A percentile compares a stretch with the other conserved stretches of the same genome.
These are phyloP conservation scores for Anguilla pacifica DNA, from an alignment of 2,797 vertebrate species.

Conservation along the genomic window DNA sequence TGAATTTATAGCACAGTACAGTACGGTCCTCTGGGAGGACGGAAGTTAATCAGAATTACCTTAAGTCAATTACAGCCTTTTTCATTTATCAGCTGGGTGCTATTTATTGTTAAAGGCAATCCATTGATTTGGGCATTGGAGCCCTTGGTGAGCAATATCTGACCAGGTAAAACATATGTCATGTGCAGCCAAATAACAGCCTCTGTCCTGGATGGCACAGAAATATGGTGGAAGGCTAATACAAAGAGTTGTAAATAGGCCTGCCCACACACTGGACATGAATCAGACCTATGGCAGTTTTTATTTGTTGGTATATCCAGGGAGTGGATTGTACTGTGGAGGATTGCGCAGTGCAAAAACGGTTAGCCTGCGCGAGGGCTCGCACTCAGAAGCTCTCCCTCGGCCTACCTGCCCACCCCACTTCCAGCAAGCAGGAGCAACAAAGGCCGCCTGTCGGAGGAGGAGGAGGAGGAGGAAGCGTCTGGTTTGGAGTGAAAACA, in stretches of 20 bases:
- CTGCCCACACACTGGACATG: neutral
- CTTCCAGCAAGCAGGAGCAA: slow-evolving; percentile 20
- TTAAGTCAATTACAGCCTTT: neutral
- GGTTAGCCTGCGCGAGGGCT: neutral
- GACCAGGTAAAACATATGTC: neutral
- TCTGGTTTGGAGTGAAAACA: slow-evolving; percentile 69
- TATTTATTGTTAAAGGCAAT: neutral
- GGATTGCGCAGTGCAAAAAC: neutral
- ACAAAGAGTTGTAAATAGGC: neutral
- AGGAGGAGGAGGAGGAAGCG: slow-evolving; percentile 65
- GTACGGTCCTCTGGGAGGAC: neutral
- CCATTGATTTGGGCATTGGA: neutral
- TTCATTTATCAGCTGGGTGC: neutral
- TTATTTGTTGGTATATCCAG: neutral
- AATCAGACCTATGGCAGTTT: neutral
- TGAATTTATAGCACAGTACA: neutral
- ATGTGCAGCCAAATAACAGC: neutral
- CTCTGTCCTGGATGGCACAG: neutral
- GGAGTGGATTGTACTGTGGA: neutral
- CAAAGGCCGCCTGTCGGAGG: slow-evolving; percentile 46
- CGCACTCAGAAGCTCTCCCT: slow-evolving; percentile 30
- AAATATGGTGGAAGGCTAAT: neutral
- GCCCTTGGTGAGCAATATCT: neutral
- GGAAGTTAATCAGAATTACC: neutral
- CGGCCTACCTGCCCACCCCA: slow-evolving; percentile 62